phyloP scores from a whole-genome alignment of 2,888 invertebrate genomes.

The Sarcophaga rosellei region DNA sequence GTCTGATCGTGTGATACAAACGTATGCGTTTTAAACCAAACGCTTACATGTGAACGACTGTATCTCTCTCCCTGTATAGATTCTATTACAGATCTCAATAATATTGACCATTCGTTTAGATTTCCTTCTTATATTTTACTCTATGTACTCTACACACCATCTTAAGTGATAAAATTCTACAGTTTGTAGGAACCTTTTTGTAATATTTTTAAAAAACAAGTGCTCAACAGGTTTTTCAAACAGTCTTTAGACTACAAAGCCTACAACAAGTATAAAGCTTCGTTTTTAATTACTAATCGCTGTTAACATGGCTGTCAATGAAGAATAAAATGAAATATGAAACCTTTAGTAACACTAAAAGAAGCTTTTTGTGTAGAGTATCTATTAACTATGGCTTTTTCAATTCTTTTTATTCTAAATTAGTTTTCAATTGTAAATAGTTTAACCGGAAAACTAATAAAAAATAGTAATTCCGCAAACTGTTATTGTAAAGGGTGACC shows the following conservation, averaged over 20 bases:
- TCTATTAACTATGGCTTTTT: not conserved
- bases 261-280: too few relatives aligned
- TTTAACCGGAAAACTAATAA: slow-evolving; percentile 55
- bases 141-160: not conserved
- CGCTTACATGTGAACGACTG: not conserved
- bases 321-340: not conserved
- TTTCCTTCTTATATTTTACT: not conserved
- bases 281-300: not conserved
- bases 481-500: too few relatives aligned
- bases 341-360: too few relatives aligned
- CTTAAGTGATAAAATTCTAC: too few relatives aligned
- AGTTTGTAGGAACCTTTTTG: too few relatives aligned
- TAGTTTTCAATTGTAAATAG: slow-evolving; percentile 38
- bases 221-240: too few relatives aligned
- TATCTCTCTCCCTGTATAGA: not conserved
- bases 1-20: slow-evolving; percentile 1
- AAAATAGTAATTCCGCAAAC: not conserved
- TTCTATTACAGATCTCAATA: not conserved
- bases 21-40: not conserved
- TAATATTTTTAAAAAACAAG: too few relatives aligned
- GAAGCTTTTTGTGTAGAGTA: too few relatives aligned
- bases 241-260: too few relatives aligned
- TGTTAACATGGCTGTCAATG: slow-evolving; percentile 15
- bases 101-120: not conserved
- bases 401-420: slow-evolving; percentile 24